Conservation (phyloP, 2,113 vertebrate genomes). For the Strix aluco region DNA sequence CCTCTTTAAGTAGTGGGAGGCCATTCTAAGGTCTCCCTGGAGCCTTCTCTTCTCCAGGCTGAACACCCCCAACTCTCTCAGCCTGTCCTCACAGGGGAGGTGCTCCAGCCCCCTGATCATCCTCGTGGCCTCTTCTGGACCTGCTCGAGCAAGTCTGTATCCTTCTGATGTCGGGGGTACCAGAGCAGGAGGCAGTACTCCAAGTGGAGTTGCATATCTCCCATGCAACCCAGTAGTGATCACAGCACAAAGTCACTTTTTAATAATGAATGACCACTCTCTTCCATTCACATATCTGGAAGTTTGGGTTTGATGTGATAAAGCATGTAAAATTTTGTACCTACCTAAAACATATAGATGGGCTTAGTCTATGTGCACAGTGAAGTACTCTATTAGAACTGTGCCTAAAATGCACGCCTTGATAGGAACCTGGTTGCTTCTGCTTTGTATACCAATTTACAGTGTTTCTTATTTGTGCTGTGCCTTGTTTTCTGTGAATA, state of each 20-base stretch:
- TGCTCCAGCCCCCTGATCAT: accelerated
- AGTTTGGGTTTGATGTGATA: neutral
- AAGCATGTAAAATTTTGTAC: neutral
- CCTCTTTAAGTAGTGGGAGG: neutral
- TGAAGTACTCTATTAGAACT: neutral
- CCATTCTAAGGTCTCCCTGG: accelerated
- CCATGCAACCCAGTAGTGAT: neutral
- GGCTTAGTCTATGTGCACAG: neutral
- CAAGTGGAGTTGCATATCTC: neutral
- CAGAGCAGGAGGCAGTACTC: accelerated
- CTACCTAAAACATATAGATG: accelerated
- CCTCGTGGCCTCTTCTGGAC: neutral
- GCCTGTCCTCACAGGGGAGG: no score
- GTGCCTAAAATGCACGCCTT: neutral
- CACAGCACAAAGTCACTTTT: neutral
- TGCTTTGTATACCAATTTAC: neutral
- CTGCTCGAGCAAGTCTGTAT: accelerated
- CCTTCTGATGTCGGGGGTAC: neutral
- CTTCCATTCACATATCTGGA: neutral
- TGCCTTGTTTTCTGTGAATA: conserved; percentile 31
- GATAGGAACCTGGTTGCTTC: neutral
- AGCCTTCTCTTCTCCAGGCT: no score
- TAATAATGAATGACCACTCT: neutral
- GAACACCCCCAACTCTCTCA: no score
- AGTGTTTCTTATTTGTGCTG: neutral